Conservation (phyloP, 2,113 vertebrate species). For the Dromiciops gliroides region DNA sequence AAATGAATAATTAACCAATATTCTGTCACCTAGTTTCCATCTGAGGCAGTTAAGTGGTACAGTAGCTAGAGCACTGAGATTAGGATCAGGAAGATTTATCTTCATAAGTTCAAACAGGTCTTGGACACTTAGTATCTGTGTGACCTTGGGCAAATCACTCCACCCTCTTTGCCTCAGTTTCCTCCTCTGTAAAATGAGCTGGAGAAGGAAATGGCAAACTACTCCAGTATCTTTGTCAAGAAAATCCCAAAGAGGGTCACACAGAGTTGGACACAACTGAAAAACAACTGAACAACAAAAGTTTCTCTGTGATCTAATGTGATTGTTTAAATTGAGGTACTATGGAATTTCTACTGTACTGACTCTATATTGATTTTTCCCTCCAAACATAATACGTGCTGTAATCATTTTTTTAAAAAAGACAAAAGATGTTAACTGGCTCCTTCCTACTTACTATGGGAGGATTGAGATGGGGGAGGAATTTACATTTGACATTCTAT, state of each 20-base stretch:
- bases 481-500: background rate
- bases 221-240: background rate
- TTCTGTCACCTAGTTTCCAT: background rate
- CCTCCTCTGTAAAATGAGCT: background rate
- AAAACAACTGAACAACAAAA: background rate
- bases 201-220: background rate
- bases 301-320: background rate
- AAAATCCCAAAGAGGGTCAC: background rate
- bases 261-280: background rate
- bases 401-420: background rate
- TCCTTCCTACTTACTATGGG: background rate
- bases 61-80: background rate
- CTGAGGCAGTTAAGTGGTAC: background rate
- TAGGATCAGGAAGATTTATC: background rate
- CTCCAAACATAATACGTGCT: background rate
- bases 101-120: background rate
- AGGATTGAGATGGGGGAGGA: background rate
- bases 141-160: background rate
- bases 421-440: background rate
- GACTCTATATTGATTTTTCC: background rate
- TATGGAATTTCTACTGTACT: background rate
- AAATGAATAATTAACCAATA: background rate
- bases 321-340: background rate
- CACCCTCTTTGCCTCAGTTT: background rate
- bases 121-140: background rate